Conservation (phyloP, 35 echinoderm and acorn worm species). For the Apostichopus parvimensis region DNA sequence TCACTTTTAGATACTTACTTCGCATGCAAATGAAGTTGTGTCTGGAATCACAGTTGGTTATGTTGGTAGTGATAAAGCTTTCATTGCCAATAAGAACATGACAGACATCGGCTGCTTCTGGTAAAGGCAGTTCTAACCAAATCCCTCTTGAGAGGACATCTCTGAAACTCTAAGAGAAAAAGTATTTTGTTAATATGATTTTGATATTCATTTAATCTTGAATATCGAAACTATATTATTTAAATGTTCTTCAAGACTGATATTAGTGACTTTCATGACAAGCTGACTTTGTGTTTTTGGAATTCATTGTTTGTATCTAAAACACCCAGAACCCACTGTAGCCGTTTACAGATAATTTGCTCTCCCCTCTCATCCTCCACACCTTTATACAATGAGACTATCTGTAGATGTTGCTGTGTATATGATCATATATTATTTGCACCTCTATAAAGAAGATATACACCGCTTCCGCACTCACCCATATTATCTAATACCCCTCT, state of each 20-base stretch:
- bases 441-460: not conserved
- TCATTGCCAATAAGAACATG: not conserved
- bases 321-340: not conserved
- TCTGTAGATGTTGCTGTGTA: not conserved
- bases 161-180: not conserved
- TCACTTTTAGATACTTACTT: not conserved
- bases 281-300: not conserved
- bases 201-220: not conserved
- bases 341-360: not conserved
- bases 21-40: not conserved
- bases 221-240: not conserved
- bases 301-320: not conserved
- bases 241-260: not conserved
- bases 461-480: too few species aligned
- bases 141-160: not conserved
- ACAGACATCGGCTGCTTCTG: not conserved
- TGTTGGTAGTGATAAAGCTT: not conserved
- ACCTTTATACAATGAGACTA: not conserved
- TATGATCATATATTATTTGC: not conserved
- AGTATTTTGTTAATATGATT: not conserved
- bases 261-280: not conserved
- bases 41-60: not conserved
- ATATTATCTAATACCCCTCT: not conserved
- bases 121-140: not conserved
- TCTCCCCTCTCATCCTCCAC: not conserved